Conservation (phyloP, 2,888 invertebrate genomes). For the Polymixis lichenea region DNA sequence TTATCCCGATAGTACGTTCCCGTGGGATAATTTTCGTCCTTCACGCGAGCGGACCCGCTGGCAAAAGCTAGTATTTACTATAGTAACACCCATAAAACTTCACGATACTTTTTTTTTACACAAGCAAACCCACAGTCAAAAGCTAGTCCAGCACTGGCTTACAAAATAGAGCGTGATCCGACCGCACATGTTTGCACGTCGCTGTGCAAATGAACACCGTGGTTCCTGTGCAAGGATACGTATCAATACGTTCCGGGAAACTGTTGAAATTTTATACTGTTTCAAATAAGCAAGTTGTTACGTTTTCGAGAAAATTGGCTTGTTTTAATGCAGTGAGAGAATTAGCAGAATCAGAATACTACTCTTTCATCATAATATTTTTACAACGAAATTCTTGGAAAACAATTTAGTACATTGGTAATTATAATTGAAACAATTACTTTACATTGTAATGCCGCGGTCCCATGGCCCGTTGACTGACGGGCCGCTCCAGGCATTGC, state of each 20-base stretch:
- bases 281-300: conserved; percentile 21
- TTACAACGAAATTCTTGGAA: background rate
- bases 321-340: background rate
- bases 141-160: no score
- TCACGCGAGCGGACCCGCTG: no score
- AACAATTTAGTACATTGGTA: background rate
- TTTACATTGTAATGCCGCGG: no score
- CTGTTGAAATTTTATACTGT: conserved; percentile 20
- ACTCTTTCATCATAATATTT: background rate
- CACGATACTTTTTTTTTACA: no score
- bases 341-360: background rate
- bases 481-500: no score
- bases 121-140: no score
- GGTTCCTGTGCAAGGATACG: conserved; percentile 23
- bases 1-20: no score
- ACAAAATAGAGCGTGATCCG: conserved; percentile 7
- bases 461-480: no score
- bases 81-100: no score
- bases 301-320: conserved; percentile 21
- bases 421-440: background rate
- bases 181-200: conserved; percentile 7
- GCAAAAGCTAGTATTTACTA: no score
- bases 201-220: conserved; percentile 13
- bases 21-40: no score
- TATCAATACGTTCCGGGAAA: conserved; percentile 44